Evolutionary conservation across 1,140 invertebrate species (phyloP).

Genomic region (Zaprionus taronus): DNA sequence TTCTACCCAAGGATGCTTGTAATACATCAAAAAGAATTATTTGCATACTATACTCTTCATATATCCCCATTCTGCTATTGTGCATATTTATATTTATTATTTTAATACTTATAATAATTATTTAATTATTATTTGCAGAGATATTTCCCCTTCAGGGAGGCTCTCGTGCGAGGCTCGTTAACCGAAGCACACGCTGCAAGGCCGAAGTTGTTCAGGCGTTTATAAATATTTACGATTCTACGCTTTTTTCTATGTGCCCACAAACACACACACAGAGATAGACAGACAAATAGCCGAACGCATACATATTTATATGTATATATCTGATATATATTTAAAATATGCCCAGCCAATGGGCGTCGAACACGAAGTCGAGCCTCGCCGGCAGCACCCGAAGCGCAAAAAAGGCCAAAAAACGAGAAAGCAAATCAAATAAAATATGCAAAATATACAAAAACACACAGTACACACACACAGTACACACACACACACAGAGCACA

Average conservation of each 20-base stretch:
- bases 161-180: slow-evolving; percentile 21
- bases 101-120: not conserved
- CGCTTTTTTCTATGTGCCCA: slow-evolving; percentile 52
- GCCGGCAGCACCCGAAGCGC: slow-evolving; percentile 55
- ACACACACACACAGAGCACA: slow-evolving; percentile 8
- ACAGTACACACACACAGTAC: slow-evolving; percentile 36
- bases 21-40: not conserved
- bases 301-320: slow-evolving; percentile 48
- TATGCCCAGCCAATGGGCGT: slow-evolving; percentile 70
- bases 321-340: slow-evolving; percentile 64
- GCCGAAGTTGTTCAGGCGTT: slow-evolving; percentile 42
- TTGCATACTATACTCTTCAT: not conserved
- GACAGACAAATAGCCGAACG: slow-evolving; percentile 17
- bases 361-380: slow-evolving; percentile 65
- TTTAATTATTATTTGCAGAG: not conserved
- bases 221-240: slow-evolving; percentile 58
- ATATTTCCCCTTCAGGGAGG: not conserved
- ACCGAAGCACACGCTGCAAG: slow-evolving; percentile 20
- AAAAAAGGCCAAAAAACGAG: slow-evolving; percentile 72
- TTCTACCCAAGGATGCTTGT: not conserved
- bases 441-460: slow-evolving; percentile 75
- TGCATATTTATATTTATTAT: not conserved
- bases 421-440: slow-evolving; percentile 76
- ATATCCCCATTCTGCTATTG: not conserved
- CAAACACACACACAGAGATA: slow-evolving; percentile 5